Conservation (phyloP, 2,113 vertebrate genomes). For the Rattus norvegicus region DNA sequence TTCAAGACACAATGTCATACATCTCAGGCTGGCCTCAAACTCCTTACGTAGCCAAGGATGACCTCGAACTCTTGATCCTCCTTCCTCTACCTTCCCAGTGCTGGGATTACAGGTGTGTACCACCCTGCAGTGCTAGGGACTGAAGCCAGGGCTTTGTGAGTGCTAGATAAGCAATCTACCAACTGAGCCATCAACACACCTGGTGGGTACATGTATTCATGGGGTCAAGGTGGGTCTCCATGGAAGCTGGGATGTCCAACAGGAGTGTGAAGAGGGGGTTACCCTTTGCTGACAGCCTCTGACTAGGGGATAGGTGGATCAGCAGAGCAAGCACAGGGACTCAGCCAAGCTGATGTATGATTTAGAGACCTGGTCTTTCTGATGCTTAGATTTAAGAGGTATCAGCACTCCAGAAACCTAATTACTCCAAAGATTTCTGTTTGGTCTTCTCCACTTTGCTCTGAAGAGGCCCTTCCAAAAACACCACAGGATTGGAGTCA, state of each 20-base stretch:
- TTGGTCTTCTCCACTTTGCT: conserved; percentile 69
- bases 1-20: neutral
- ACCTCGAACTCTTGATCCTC: neutral
- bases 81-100: neutral
- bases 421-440: conserved; percentile 83
- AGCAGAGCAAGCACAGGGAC: fast-evolving
- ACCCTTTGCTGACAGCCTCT: neutral
- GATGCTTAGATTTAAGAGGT: conserved; percentile 77
- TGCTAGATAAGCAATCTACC: neutral
- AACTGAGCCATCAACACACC: neutral
- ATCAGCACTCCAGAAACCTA: conserved; percentile 77
- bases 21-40: neutral
- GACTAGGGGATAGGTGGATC: fast-evolving
- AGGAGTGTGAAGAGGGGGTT: neutral
- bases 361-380: conserved; percentile 62
- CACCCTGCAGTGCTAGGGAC: too few relatives aligned
- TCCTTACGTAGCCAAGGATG: neutral
- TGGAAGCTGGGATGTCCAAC: fast-evolving
- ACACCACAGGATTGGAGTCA: conserved; percentile 77
- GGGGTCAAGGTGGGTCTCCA: neutral
- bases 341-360: neutral
- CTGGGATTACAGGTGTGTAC: neutral
- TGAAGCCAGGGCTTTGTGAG: neutral
- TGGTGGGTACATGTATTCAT: neutral
- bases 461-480: conserved; percentile 78